Evolutionary conservation across 2,797 vertebrate species (phyloP).

Genomic region (Apodemus agrarius): DNA sequence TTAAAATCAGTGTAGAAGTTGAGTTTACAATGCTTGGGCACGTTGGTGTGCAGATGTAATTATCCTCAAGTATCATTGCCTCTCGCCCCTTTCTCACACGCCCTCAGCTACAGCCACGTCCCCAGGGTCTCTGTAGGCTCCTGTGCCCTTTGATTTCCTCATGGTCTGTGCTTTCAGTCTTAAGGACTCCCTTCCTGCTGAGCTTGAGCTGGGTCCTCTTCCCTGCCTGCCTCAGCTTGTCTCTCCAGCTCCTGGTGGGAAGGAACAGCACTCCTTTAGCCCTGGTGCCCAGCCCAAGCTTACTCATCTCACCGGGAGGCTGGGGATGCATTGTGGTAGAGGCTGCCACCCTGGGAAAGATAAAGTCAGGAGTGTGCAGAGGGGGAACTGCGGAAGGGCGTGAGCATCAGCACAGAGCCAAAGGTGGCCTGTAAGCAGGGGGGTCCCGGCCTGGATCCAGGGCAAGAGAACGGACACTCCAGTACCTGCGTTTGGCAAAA

Average conservation of each 20-base stretch:
- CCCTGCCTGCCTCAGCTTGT: neutral
- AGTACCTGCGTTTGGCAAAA: constrained; percentile 79
- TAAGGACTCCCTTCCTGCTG: neutral
- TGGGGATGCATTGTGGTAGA: neutral
- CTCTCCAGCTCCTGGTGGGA: neutral
- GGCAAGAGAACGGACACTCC: constrained; percentile 75
- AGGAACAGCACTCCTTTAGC: neutral
- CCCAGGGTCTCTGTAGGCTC: neutral
- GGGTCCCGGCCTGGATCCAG: neutral
- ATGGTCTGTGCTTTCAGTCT: neutral
- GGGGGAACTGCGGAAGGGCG: neutral
- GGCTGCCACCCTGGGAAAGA: neutral
- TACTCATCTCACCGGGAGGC: neutral
- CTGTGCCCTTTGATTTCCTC: neutral
- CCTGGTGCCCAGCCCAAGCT: neutral
- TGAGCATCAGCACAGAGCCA: neutral
- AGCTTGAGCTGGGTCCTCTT: neutral
- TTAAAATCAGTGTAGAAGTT: neutral
- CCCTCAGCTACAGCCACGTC: neutral
- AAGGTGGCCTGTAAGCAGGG: neutral
- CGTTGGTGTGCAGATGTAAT: neutral
- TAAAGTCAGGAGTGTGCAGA: neutral
- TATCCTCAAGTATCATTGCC: neutral
- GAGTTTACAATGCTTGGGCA: neutral
- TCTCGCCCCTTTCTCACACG: neutral